Percentiles rank a stretch among this genome's conserved stretches.
phyloP scores from a whole-genome alignment of 1,140 invertebrate genomes.

The Diploscapter pachys region DNA sequence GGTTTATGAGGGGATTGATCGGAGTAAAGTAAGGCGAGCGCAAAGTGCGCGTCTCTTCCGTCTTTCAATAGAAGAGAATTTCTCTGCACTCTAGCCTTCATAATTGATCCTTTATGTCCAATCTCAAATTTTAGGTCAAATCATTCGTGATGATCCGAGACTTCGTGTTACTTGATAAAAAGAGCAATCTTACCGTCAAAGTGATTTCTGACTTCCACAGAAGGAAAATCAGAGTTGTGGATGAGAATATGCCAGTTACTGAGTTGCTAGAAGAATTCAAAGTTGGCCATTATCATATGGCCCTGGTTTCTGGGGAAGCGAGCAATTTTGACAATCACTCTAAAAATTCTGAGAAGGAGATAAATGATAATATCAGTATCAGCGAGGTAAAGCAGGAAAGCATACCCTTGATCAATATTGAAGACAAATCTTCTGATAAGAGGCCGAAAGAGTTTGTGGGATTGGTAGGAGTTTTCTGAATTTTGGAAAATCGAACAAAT shows the following conservation, averaged over 20 bases:
- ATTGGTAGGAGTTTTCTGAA: background rate
- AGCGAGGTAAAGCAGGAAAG: background rate
- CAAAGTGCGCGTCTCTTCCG: constrained; percentile 67
- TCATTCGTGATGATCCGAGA: constrained; percentile 74
- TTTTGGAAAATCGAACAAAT: background rate
- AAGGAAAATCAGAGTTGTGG: constrained; percentile 88
- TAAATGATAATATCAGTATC: background rate
- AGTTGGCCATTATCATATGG: constrained; percentile 64
- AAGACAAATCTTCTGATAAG: background rate
- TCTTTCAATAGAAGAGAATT: constrained; percentile 56
- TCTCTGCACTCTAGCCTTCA: no score
- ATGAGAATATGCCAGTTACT: constrained; percentile 87
- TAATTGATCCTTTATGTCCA: no score
- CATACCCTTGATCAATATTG: background rate
- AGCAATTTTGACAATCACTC: background rate
- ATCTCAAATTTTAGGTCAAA: constrained; percentile 10
- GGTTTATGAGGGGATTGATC: constrained; percentile 69
- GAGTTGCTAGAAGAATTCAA: constrained; percentile 95
- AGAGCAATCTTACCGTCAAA: constrained; percentile 79
- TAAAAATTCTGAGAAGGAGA: background rate
- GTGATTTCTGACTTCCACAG: constrained; percentile 93
- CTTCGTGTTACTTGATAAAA: constrained; percentile 91
- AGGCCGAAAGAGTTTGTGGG: constrained; percentile 5
- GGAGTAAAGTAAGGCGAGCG: constrained; percentile 74
- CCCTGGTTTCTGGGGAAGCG: constrained; percentile 39